Evolutionary conservation across 2,888 invertebrate genomes (phyloP).

Genomic region (Azorinus chamasolen): DNA sequence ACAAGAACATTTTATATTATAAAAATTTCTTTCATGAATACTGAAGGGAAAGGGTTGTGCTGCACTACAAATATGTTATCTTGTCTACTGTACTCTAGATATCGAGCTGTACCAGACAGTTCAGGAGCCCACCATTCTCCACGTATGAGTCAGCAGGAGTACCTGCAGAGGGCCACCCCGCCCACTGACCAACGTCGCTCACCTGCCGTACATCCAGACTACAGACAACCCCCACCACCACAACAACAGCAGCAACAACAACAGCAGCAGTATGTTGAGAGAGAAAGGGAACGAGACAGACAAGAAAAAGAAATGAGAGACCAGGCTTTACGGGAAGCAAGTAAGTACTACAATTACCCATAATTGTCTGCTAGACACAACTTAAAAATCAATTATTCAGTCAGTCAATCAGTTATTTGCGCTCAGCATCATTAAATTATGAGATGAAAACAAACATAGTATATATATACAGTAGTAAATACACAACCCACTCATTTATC

Average conservation of each 20-base stretch:
- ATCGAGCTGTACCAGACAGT: constrained; percentile 56
- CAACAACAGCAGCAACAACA: constrained; percentile 40
- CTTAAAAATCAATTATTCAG: too few relatives aligned
- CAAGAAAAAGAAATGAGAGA: constrained; percentile 43
- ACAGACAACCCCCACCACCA: too few relatives aligned
- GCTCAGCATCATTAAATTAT: too few relatives aligned
- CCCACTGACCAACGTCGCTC: constrained; percentile 57
- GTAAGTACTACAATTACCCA: constrained; percentile 29
- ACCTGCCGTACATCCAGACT: constrained; percentile 48
- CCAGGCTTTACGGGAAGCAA: constrained; percentile 26
- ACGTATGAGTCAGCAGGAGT: constrained; percentile 41
- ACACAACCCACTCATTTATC: too few relatives aligned
- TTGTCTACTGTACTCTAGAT: too few relatives aligned
- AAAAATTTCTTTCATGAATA: too few relatives aligned
- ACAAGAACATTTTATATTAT: too few relatives aligned
- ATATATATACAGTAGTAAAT: too few relatives aligned
- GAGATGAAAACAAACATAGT: too few relatives aligned
- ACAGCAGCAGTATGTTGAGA: constrained; percentile 13
- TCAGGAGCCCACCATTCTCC: constrained; percentile 71
- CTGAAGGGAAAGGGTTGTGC: too few relatives aligned
- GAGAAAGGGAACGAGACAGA: constrained; percentile 35
- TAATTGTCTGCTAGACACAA: not conserved
- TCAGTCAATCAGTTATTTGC: too few relatives aligned
- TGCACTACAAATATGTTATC: too few relatives aligned
- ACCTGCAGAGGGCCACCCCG: constrained; percentile 45